A percentile compares a stretch with the other conserved stretches of the same genome.
These are phyloP conservation scores for Zygothrica quintamaculata DNA, from an alignment of 2,888 invertebrate species.

Conservation along the genomic window DNA sequence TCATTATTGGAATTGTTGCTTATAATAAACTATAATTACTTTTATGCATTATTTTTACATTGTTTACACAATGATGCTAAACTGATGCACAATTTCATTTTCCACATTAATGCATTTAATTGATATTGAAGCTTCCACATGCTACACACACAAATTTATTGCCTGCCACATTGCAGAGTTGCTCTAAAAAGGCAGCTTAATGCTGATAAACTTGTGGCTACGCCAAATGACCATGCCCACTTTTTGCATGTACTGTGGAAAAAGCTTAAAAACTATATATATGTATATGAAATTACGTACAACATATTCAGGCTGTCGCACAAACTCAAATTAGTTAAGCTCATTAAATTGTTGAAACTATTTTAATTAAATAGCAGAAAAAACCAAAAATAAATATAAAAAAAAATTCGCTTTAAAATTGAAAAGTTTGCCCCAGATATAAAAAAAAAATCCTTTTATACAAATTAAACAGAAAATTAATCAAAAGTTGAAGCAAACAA, in stretches of 20 bases:
- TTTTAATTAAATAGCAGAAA: constrained; percentile 56
- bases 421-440: constrained; percentile 13
- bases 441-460: neutral
- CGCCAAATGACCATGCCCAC: constrained; percentile 13
- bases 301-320: constrained; percentile 45
- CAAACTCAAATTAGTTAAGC: constrained; percentile 56
- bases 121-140: constrained; percentile 41
- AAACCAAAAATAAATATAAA: constrained; percentile 7
- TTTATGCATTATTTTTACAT: constrained; percentile 33
- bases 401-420: neutral
- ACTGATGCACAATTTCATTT: constrained; percentile 50
- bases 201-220: neutral
- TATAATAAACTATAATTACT: constrained; percentile 27
- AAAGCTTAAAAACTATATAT: neutral
- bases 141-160: constrained; percentile 39
- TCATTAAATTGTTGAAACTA: constrained; percentile 52
- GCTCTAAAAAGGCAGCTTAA: neutral
- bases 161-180: constrained; percentile 12
- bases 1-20: too few relatives aligned
- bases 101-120: constrained; percentile 44
- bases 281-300: constrained; percentile 5
- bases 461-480: constrained; percentile 24
- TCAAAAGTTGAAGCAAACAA: constrained; percentile 16
- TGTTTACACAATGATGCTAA: constrained; percentile 24
- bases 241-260: constrained; percentile 11